Conservation (phyloP, 2,113 vertebrate species). For the Tiliqua scincoides region DNA sequence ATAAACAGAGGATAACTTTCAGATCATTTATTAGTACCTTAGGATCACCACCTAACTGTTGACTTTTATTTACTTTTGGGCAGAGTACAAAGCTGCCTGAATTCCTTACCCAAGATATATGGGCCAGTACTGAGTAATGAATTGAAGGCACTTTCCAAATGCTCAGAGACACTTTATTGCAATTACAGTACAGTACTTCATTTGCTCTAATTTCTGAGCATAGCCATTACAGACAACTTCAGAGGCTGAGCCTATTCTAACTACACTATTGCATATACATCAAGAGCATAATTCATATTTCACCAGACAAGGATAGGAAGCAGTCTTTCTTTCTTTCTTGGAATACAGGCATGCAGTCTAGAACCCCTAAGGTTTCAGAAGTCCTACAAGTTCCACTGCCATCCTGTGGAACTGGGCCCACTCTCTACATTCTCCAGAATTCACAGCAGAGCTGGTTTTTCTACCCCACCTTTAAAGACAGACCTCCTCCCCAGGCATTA, state of each 20-base stretch:
- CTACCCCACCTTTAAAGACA: too few species aligned
- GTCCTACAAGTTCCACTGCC: too few species aligned
- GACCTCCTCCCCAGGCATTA: neutral
- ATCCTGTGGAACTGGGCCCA: too few species aligned
- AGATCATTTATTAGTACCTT: neutral
- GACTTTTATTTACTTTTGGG: neutral
- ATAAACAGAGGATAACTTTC: neutral
- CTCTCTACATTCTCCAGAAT: neutral
- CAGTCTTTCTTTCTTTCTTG: neutral
- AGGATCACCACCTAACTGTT: neutral
- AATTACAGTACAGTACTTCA: neutral
- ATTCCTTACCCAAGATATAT: neutral
- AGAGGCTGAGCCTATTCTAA: too few species aligned
- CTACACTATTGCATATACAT: too few species aligned
- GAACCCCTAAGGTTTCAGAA: too few species aligned
- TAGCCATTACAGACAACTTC: neutral
- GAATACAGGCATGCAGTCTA: neutral
- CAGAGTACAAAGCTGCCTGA: neutral
- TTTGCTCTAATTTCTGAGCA: neutral
- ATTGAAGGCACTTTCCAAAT: neutral
- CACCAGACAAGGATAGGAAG: neutral
- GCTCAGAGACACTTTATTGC: neutral
- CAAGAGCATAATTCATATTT: neutral
- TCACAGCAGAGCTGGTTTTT: neutral
- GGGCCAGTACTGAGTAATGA: neutral